These are phyloP conservation scores for Paragorgia papillata DNA, from an alignment of 92 coral and sea anemone genomes.

Conservation along the genomic window DNA sequence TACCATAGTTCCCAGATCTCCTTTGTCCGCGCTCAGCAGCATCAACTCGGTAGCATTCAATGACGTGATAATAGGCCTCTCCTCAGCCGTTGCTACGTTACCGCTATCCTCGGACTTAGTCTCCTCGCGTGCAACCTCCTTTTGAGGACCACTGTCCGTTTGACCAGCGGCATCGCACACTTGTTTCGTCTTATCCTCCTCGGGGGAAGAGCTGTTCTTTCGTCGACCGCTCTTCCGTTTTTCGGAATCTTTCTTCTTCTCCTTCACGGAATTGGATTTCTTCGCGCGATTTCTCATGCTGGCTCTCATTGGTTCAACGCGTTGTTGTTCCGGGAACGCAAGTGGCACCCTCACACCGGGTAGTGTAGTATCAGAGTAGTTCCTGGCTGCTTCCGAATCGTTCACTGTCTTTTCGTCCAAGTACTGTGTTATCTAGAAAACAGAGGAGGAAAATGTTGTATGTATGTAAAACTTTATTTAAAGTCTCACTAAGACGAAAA, in stretches of 20 bases:
- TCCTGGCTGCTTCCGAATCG: not conserved
- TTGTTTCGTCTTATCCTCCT: no score
- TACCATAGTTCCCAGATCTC: slow-evolving; percentile 81
- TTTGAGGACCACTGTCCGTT: not conserved
- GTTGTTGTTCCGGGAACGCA: slow-evolving; percentile 1
- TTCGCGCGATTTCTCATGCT: slow-evolving; percentile 33
- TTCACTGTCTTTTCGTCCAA: slow-evolving; percentile 12
- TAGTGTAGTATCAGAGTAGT: slow-evolving; percentile 25
- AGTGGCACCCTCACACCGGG: slow-evolving; percentile 42
- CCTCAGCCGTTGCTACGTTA: not conserved
- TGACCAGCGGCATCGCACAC: slow-evolving; percentile 3
- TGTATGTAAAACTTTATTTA: no score
- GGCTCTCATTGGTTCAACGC: slow-evolving; percentile 19
- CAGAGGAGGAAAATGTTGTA: no score
- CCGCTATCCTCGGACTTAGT: not conserved
- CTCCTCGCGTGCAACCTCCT: not conserved
- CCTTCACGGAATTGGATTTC: slow-evolving; percentile 24
- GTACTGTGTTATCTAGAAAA: slow-evolving; percentile 25
- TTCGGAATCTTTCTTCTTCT: slow-evolving; percentile 33
- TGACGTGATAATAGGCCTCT: slow-evolving; percentile 21
- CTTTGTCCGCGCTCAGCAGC: slow-evolving; percentile 74
- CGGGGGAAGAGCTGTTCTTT: not conserved
- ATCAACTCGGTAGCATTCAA: slow-evolving; percentile 44
- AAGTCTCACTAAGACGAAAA: no score
- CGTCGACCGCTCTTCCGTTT: not conserved